Conservation (phyloP, 1,140 invertebrate species). For the Temnothorax nylanderi region DNA sequence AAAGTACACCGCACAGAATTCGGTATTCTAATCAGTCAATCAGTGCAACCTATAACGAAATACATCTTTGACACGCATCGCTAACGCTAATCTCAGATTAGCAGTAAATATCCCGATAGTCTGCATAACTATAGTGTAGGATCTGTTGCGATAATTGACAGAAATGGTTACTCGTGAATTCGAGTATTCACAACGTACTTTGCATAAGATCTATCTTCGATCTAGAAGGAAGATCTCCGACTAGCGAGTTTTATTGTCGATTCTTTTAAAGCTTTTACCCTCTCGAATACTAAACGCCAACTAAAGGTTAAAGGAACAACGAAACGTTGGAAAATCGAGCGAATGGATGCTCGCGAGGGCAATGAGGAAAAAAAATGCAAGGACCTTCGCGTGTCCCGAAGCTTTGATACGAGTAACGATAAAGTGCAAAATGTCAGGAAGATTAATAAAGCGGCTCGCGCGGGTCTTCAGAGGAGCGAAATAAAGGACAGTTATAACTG, state of each 20-base stretch:
- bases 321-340: conserved; percentile 9
- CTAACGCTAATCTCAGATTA: conserved; percentile 39
- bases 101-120: conserved; percentile 18
- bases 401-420: conserved; percentile 6
- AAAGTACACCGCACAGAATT: background rate
- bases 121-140: conserved; percentile 17
- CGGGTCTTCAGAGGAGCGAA: background rate
- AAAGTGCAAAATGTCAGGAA: conserved; percentile 43
- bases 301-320: conserved; percentile 1
- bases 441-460: conserved; percentile 34
- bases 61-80: conserved; percentile 30
- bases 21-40: background rate
- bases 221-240: background rate
- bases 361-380: conserved; percentile 6
- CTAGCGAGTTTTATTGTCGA: conserved; percentile 41
- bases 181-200: background rate
- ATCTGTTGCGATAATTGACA: conserved; percentile 27
- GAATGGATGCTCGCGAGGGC: background rate
- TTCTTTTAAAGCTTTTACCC: conserved; percentile 14
- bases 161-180: conserved; percentile 15
- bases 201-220: conserved; percentile 4
- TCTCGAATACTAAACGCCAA: conserved; percentile 39
- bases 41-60: conserved; percentile 11
- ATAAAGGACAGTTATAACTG: conserved; percentile 24
- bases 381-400: conserved; percentile 29